phyloP scores from a whole-genome alignment of 1,140 invertebrate genomes.

The Heliconius hewitsoni region DNA sequence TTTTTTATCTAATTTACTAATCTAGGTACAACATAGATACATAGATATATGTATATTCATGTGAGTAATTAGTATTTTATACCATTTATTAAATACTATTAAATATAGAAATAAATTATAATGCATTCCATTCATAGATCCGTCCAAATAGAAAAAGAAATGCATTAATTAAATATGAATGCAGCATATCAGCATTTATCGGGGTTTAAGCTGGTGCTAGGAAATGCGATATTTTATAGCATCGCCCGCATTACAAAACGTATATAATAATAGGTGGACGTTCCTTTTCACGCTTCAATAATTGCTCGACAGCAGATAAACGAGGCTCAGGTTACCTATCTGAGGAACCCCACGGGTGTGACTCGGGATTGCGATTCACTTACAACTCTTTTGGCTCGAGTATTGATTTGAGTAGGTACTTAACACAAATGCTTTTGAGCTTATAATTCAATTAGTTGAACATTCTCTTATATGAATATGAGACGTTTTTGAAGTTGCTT shows the following conservation, averaged over 20 bases:
- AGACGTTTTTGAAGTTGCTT: background rate
- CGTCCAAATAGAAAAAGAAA: conserved; percentile 20
- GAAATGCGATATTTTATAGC: conserved; percentile 79
- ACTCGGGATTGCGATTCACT: conserved; percentile 55
- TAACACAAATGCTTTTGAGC: conserved; percentile 28
- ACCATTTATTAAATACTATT: background rate
- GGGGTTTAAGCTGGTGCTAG: conserved; percentile 49
- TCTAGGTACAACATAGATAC: background rate
- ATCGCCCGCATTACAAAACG: conserved; percentile 79
- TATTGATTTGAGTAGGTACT: conserved; percentile 19
- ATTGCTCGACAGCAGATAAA: conserved; percentile 80
- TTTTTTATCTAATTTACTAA: background rate
- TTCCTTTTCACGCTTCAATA: conserved; percentile 81
- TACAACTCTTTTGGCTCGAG: conserved; percentile 67
- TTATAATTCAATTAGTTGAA: conserved; percentile 5
- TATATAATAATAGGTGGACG: conserved; percentile 79
- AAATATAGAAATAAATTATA: background rate
- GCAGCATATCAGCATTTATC: conserved; percentile 28
- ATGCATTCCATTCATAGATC: background rate
- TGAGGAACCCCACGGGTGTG: conserved; percentile 57
- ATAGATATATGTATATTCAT: background rate
- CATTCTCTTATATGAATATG: background rate
- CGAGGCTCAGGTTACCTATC: conserved; percentile 68
- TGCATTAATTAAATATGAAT: conserved; percentile 24
- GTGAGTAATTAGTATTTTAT: background rate